Evolutionary conservation across 1,140 invertebrate genomes (phyloP).

Genomic region (Palaemon carinicauda): DNA sequence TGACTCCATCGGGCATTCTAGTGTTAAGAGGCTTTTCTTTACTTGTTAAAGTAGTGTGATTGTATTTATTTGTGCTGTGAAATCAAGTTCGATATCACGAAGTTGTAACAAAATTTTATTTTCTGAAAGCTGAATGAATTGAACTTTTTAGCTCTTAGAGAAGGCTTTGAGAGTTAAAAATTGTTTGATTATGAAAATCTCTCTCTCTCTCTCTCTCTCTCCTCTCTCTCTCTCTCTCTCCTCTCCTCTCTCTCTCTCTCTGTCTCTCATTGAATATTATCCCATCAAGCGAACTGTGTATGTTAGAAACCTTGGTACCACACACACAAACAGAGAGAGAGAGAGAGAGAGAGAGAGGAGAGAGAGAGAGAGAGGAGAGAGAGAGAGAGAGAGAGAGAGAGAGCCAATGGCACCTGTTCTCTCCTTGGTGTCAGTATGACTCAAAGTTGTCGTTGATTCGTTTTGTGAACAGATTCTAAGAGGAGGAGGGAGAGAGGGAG

Average conservation of each 20-base stretch:
- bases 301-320: background rate
- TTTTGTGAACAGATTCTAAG: background rate
- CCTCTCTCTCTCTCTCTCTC: background rate
- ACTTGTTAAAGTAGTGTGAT: background rate
- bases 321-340: background rate
- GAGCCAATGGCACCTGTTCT: too few species aligned
- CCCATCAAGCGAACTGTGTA: background rate
- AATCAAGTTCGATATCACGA: too few species aligned
- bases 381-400: background rate
- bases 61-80: background rate
- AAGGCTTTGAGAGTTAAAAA: too few species aligned
- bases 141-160: too few species aligned
- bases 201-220: background rate
- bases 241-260: background rate
- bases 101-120: too few species aligned
- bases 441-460: too few species aligned
- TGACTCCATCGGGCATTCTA: too few species aligned
- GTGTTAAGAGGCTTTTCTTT: background rate
- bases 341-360: background rate
- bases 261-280: background rate
- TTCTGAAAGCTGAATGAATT: too few species aligned
- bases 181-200: background rate
- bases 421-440: too few species aligned
- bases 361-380: background rate
- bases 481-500: background rate